phyloP scores from a whole-genome alignment of 1,140 invertebrate species.

The Drosophila tani region DNA sequence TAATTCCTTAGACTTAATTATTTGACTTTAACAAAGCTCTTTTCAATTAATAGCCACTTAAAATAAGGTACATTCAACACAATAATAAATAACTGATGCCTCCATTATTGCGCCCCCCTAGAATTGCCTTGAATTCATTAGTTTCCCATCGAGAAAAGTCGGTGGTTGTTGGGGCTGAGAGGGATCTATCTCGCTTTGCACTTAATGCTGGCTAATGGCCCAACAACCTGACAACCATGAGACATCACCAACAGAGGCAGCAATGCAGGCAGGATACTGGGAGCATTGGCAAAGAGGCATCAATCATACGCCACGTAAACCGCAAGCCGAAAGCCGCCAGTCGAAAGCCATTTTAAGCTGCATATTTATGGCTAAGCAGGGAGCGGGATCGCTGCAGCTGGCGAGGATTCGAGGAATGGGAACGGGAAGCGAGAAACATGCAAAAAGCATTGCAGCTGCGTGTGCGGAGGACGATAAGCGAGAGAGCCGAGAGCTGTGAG shows the following conservation, averaged over 20 bases:
- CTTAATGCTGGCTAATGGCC: slow-evolving; percentile 62
- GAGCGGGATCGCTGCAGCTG: slow-evolving; percentile 26
- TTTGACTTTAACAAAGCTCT: background rate
- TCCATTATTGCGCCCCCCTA: background rate
- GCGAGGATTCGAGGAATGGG: slow-evolving; percentile 7
- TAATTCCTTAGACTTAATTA: background rate
- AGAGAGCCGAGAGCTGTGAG: slow-evolving; percentile 38
- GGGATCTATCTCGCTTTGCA: slow-evolving; percentile 36
- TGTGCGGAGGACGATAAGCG: slow-evolving; percentile 74
- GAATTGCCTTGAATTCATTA: slow-evolving; percentile 1
- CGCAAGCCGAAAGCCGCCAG: slow-evolving; percentile 77
- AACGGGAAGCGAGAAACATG: slow-evolving; percentile 42
- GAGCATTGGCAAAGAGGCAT: slow-evolving; percentile 55
- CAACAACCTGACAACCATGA: slow-evolving; percentile 45
- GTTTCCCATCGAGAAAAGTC: slow-evolving; percentile 3
- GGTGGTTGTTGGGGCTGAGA: slow-evolving; percentile 6
- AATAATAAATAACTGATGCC: slow-evolving; percentile 6
- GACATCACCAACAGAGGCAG: slow-evolving; percentile 17
- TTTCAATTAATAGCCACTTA: background rate
- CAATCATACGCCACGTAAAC: slow-evolving; percentile 81
- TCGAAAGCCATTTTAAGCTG: slow-evolving; percentile 82
- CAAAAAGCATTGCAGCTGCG: slow-evolving; percentile 71
- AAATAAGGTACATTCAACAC: background rate
- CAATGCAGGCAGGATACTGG: slow-evolving; percentile 8
- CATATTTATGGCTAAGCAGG: slow-evolving; percentile 81